These are phyloP conservation scores for Catostomus latipinnis DNA, from an alignment of 2,797 vertebrate genomes.

Conservation along the genomic window DNA sequence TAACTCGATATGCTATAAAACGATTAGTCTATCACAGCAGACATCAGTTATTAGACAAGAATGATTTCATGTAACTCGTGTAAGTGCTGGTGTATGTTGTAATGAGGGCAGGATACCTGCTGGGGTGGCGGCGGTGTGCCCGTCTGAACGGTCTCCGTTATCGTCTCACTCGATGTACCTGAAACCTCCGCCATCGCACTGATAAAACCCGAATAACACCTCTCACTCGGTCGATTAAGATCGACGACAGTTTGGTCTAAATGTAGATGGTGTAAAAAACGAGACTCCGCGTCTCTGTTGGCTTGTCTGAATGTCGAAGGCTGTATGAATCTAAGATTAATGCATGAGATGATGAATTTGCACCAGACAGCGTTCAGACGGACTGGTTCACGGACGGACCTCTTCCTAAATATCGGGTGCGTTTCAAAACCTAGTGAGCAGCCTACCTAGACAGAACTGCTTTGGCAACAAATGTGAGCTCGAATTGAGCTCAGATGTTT, in stretches of 20 bases:
- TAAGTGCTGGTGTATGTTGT: neutral
- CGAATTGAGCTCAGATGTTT: neutral
- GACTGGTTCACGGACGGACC: slow-evolving; percentile 37
- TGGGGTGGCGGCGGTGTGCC: slow-evolving; percentile 79
- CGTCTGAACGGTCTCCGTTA: slow-evolving; percentile 81
- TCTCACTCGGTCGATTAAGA: slow-evolving; percentile 24
- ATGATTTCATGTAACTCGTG: neutral
- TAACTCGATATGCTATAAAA: neutral
- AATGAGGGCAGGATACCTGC: slow-evolving; percentile 68
- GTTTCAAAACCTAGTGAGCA: neutral
- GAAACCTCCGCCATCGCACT: slow-evolving; percentile 81
- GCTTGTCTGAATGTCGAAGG: neutral
- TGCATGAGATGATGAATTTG: slow-evolving; percentile 22
- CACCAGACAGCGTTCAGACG: neutral
- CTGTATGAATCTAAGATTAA: slow-evolving; percentile 9
- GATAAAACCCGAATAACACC: slow-evolving; percentile 63
- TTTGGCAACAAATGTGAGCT: neutral
- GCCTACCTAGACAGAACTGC: neutral
- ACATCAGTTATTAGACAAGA: neutral
- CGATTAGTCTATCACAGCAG: neutral
- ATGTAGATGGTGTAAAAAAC: neutral
- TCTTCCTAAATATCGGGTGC: neutral
- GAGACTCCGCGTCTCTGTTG: neutral
- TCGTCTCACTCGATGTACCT: slow-evolving; percentile 82
- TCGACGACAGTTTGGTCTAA: neutral